phyloP scores from a whole-genome alignment of 2,888 invertebrate genomes.

The Leptothorax acervorum region DNA sequence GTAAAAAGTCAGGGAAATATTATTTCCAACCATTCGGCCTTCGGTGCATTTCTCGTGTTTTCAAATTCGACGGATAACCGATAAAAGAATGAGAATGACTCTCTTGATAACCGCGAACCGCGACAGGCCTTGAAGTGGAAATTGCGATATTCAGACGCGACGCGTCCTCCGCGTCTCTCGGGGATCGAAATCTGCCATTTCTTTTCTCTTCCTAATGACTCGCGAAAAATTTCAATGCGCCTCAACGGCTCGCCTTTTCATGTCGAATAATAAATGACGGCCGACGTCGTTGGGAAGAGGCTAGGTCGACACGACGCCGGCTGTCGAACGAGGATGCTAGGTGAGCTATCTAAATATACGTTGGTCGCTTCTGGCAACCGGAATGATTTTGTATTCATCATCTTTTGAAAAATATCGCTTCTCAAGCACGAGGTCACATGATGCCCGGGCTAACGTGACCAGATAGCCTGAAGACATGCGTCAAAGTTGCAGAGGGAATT shows the following conservation, averaged over 20 bases:
- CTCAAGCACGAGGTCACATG: conserved; percentile 62
- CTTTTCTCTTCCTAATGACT: conserved; percentile 76
- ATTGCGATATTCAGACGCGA: conserved; percentile 38
- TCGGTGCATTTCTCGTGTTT: conserved; percentile 15
- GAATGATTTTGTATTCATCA: conserved; percentile 71
- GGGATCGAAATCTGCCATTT: conserved; percentile 44
- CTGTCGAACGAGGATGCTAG: conserved; percentile 25
- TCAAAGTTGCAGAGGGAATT: conserved; percentile 77
- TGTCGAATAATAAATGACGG: conserved; percentile 79
- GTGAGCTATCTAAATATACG: conserved; percentile 11
- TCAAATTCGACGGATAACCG: conserved; percentile 21
- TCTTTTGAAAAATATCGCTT: conserved; percentile 76
- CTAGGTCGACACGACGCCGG: conserved; percentile 22
- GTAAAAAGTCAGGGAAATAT: conserved; percentile 18
- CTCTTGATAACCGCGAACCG: conserved; percentile 49
- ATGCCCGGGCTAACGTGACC: conserved; percentile 54
- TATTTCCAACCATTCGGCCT: not conserved
- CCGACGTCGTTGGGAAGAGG: conserved; percentile 29
- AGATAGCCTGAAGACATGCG: conserved; percentile 75
- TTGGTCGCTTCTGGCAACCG: conserved; percentile 41
- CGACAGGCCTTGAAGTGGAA: conserved; percentile 51
- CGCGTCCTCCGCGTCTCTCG: conserved; percentile 47
- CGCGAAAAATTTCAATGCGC: conserved; percentile 75
- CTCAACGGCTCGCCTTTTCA: conserved; percentile 64
- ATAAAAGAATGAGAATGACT: conserved; percentile 5